Conservation (phyloP, 2,797 vertebrate genomes). For the Pempheris klunzingeri region DNA sequence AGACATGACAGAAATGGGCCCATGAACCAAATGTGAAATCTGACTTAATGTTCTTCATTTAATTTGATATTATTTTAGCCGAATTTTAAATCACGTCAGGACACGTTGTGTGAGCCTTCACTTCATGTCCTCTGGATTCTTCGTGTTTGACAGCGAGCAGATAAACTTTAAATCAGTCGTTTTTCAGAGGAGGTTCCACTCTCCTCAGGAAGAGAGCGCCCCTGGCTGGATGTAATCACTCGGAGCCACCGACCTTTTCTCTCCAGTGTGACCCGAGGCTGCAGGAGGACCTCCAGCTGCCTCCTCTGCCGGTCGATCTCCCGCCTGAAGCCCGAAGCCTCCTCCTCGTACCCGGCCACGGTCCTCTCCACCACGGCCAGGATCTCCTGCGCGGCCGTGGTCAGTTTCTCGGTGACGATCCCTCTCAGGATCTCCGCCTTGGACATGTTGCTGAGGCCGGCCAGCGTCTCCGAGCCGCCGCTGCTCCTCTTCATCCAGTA, state of each 20-base stretch:
- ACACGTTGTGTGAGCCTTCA: neutral
- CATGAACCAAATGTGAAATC: neutral
- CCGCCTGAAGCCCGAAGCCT: conserved; percentile 11
- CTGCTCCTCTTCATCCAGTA: neutral
- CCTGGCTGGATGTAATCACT: too few relatives aligned
- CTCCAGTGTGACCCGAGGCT: conserved; percentile 3
- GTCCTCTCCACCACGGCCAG: conserved; percentile 4
- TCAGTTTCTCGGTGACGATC: conserved; percentile 4
- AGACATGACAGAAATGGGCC: too few relatives aligned
- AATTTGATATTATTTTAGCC: neutral
- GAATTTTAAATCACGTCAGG: neutral
- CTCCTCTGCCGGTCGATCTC: conserved; percentile 28
- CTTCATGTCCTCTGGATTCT: neutral
- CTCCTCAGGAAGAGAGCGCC: too few relatives aligned
- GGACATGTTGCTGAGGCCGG: neutral
- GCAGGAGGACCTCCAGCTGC: conserved; percentile 24
- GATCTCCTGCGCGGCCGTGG: conserved; percentile 3
- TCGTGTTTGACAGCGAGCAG: neutral
- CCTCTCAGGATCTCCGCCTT: neutral
- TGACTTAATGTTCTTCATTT: neutral
- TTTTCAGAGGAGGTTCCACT: neutral
- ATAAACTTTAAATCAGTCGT: neutral
- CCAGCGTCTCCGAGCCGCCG: neutral
- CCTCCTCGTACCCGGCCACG: conserved; percentile 46
- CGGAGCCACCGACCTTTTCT: neutral